Conservation (phyloP, 2,113 vertebrate genomes). For the Riparia riparia region DNA sequence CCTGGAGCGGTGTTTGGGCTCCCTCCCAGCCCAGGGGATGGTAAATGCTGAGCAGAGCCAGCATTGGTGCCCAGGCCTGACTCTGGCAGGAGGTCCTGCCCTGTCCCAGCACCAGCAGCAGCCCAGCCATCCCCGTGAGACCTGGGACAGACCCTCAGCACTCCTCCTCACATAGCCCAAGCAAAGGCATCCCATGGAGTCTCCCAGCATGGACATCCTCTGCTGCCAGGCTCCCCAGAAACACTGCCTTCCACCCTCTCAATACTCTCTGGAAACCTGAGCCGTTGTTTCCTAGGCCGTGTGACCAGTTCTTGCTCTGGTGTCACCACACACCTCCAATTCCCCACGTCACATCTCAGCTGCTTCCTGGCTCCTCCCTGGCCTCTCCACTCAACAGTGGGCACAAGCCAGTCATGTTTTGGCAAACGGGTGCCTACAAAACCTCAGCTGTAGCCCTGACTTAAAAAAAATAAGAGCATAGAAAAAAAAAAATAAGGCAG, state of each 20-base stretch:
- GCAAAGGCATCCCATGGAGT: background rate
- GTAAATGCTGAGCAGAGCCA: background rate
- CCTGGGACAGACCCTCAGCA: background rate
- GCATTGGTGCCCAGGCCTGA: accelerated
- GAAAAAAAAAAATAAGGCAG: background rate
- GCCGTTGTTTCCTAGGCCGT: background rate
- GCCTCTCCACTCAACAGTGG: background rate
- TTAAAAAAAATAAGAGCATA: background rate
- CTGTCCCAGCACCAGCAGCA: background rate
- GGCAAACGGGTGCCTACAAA: background rate
- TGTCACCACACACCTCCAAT: background rate
- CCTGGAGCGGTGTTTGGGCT: accelerated
- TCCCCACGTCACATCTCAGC: background rate
- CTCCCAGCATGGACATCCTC: accelerated
- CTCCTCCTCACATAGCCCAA: background rate
- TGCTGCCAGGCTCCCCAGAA: background rate
- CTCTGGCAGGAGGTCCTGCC: background rate
- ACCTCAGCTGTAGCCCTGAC: background rate
- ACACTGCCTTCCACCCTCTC: background rate
- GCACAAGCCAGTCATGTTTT: background rate
- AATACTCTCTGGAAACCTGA: accelerated
- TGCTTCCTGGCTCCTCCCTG: background rate
- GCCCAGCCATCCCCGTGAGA: background rate
- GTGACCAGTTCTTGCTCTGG: background rate
- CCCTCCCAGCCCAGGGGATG: background rate